Percentiles rank a stretch among this genome's conserved stretches.
These are phyloP conservation scores for Atopsyche davidsoni DNA, from an alignment of 1,140 invertebrate genomes.

Conservation along the genomic window DNA sequence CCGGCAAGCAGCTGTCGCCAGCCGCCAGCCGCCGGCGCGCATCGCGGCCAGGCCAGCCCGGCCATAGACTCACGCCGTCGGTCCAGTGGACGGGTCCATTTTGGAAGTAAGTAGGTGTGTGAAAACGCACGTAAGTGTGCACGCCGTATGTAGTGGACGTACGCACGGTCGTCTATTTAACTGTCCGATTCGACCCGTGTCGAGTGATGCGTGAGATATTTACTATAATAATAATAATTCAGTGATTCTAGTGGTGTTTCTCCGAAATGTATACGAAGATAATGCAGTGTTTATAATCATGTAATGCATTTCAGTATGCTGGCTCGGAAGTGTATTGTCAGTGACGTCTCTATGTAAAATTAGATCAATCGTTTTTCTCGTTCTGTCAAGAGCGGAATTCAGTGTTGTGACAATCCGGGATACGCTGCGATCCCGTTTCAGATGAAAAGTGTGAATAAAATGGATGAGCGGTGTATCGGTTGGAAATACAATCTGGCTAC, in stretches of 20 bases:
- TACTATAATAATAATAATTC: slow-evolving; percentile 17
- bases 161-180: slow-evolving; percentile 5
- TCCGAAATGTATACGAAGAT: slow-evolving; percentile 18
- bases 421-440: slow-evolving; percentile 14
- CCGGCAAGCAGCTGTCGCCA: background rate
- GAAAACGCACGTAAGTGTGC: slow-evolving; percentile 18
- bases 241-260: slow-evolving; percentile 16
- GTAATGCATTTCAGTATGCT: slow-evolving; percentile 21
- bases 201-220: slow-evolving; percentile 16
- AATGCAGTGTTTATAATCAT: slow-evolving; percentile 23
- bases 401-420: slow-evolving; percentile 23
- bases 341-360: slow-evolving; percentile 26
- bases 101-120: slow-evolving; percentile 24
- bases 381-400: slow-evolving; percentile 20
- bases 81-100: slow-evolving; percentile 28
- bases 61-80: slow-evolving; percentile 10
- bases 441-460: slow-evolving; percentile 21
- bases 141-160: slow-evolving; percentile 13
- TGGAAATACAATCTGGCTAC: slow-evolving; percentile 17
- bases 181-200: slow-evolving; percentile 20
- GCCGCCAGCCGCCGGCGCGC: background rate
- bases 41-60: background rate
- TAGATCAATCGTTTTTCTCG: slow-evolving; percentile 25
- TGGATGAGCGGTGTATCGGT: slow-evolving; percentile 19
- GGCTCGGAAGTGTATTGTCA: slow-evolving; percentile 20